These are phyloP conservation scores for Sycophaga agraensis DNA, from an alignment of 1,140 invertebrate species.

Conservation along the genomic window DNA sequence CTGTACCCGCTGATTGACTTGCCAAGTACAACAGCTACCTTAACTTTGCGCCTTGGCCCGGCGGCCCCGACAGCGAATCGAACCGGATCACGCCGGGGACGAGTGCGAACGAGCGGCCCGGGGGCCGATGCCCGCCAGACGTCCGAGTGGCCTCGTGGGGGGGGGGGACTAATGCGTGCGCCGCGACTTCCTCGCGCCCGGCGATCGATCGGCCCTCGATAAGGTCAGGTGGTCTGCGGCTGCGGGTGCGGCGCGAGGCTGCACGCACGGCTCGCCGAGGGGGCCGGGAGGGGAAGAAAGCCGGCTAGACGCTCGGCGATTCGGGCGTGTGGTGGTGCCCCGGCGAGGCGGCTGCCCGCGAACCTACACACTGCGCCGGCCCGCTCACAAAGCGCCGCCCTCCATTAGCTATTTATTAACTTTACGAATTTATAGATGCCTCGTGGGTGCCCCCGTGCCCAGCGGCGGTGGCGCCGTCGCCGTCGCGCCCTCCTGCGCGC, in stretches of 20 bases:
- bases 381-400: conserved; percentile 55
- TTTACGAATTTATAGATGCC: conserved; percentile 60
- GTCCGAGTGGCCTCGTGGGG: not conserved
- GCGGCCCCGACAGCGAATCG: no score
- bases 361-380: conserved; percentile 46
- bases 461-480: conserved; percentile 34
- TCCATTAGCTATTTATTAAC: conserved; percentile 60
- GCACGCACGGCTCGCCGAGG: not conserved
- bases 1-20: conserved; percentile 51
- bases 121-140: not conserved
- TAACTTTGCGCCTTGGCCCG: no score
- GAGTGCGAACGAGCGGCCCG: no score
- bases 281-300: conserved; percentile 6
- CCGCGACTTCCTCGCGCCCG: not conserved
- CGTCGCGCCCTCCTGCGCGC: conserved; percentile 26
- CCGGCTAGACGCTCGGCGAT: conserved; percentile 3
- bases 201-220: not conserved
- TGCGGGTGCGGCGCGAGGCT: not conserved
- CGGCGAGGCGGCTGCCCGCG: conserved; percentile 26
- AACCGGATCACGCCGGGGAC: no score
- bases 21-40: not conserved
- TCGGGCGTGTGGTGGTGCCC: conserved; percentile 3
- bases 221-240: not conserved
- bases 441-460: conserved; percentile 49
- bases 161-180: not conserved